Evolutionary conservation across 2,888 invertebrate species (phyloP), one percentile per base, ranked within the genome.

Genomic region (Drosophila cognata): DNA sequence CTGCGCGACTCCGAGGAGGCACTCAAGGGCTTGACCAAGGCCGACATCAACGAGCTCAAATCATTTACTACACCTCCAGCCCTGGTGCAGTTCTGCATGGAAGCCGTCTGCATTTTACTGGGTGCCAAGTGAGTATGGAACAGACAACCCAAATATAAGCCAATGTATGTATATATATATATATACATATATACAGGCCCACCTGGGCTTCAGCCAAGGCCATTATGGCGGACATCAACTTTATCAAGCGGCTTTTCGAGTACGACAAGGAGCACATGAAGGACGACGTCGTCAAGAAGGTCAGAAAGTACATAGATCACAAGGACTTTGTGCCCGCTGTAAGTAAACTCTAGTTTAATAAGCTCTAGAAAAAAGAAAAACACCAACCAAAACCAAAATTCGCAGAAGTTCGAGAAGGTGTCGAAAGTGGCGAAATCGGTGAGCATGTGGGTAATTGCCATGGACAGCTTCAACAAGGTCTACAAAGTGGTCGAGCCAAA

Each of bases 371-470:
- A 21, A n/a, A 36, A 21, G 11, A 43, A 21, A 11, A 3, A 38
- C 10, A 6, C 21, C 13, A 2, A 7, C 7, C 11, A 35, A 28
- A 28, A 8, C 5, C 18, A 8, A 46, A 46, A 21, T 35, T 35
- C 7, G 7, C 33, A 95, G 81, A 95, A 95, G 80, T 97, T 98
- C 1, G 97, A 96, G 35, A 97, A 96, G 91, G 97, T 96, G 8
- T 97, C 96, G 5, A 95, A 97, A 95, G 98, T 98, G 1, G 98
- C 98, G 90, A 96, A 96, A 82, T 98, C 98, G 11, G 96, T 98
- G 94, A 98, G 98, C 82, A 95, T 98, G 92, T 98, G 98, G 98
- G 98, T 98, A 10, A 95, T 96, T 90, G 98, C 98, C 0, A 96
- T 98, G 79, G 97, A 98, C 86, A 96, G 96, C 91, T 98, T 98